Base-by-base conservation (phyloP, 2,113 vertebrate species). In the Pandion haliaetus region DNA sequence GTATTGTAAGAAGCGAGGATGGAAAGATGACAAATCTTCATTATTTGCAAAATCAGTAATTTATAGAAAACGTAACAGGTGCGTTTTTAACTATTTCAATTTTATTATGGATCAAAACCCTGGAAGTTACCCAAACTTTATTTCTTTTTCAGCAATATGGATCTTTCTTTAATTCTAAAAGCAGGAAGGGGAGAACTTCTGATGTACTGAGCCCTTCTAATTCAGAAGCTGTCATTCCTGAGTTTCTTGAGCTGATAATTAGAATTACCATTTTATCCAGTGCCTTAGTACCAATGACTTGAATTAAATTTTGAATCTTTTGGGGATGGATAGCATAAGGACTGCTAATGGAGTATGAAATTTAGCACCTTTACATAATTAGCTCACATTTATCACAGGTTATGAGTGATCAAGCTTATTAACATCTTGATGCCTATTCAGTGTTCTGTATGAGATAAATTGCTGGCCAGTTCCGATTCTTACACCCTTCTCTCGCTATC, bases 261-360 rank as follows among this genome's bases (percentile, higher is more conserved):
- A 91, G 73, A 88, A 92, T 92, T 95, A 76, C 10, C 0, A 4
- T 95, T 96, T 95, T 96, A 96, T 89, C 73, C 90, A 76, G 40
- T 79, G 73, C 90, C 80, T 72, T 77, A 72, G 49, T 67, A 83
- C 86, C 90, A 91, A 96, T 94, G 96, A 89, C 82, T 93, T 69
- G 73, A 95, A 96, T 97, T 96, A 96, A 82, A 94, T 93, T 92
- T 83, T 84, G 79, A 97, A 57, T 95, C 94, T 95, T 95, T 69
- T 89, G 88, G 95, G 85, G 65, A 89, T 90, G 80, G 71, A 92
- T 92, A 92, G 88, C 83, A 72, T 97, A 95, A 96, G 90, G 90
- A 67, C 59, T 85, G 49, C 69, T 97, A 95, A 96, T 95, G 86
- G 94, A 76, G 62, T 79, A 81, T 92, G 91, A 94, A 97, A 97